A percentile compares a stretch with the other conserved stretches of the same genome.
phyloP scores from a whole-genome alignment of 92 coral and sea anemone genomes.

The Porites cylindrica region DNA sequence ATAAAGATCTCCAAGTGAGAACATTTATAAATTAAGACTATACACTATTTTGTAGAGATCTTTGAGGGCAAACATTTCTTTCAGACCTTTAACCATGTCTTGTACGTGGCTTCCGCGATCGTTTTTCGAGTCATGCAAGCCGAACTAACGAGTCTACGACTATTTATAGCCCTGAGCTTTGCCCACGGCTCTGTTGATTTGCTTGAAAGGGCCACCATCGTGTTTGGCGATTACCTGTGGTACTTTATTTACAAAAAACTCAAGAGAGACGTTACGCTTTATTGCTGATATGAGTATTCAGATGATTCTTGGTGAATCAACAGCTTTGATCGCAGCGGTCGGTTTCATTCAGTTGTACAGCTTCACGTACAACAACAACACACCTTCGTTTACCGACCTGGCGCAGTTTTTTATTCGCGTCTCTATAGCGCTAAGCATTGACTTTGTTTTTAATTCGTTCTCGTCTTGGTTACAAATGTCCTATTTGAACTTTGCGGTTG shows the following conservation, averaged over 20 bases:
- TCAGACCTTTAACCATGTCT: too few species aligned
- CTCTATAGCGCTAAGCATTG: conserved; percentile 62
- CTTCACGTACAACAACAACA: conserved; percentile 51
- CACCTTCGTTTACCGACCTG: conserved; percentile 16
- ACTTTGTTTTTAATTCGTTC: conserved; percentile 52
- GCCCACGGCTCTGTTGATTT: conserved; percentile 60
- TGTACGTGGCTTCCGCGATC: too few species aligned
- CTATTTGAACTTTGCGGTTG: conserved; percentile 36
- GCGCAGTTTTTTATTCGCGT: conserved; percentile 59
- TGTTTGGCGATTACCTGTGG: conserved; percentile 68
- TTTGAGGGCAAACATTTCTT: too few species aligned
- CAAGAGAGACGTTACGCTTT: conserved; percentile 37
- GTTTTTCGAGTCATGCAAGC: too few species aligned
- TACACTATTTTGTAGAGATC: too few species aligned
- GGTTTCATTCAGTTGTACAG: conserved; percentile 62
- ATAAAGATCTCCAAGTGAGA: too few species aligned
- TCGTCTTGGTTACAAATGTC: conserved; percentile 54
- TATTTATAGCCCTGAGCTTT: conserved; percentile 64
- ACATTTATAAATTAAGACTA: too few species aligned
- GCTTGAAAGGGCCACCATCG: conserved; percentile 55
- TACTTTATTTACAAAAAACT: conserved; percentile 52
- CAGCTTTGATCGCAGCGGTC: conserved; percentile 60
- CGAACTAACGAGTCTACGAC: too few species aligned
- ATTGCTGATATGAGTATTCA: conserved; percentile 74
- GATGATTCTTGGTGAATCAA: conserved; percentile 68